phyloP scores from a whole-genome alignment of 2,113 vertebrate genomes.

The Anoura caudifer region DNA sequence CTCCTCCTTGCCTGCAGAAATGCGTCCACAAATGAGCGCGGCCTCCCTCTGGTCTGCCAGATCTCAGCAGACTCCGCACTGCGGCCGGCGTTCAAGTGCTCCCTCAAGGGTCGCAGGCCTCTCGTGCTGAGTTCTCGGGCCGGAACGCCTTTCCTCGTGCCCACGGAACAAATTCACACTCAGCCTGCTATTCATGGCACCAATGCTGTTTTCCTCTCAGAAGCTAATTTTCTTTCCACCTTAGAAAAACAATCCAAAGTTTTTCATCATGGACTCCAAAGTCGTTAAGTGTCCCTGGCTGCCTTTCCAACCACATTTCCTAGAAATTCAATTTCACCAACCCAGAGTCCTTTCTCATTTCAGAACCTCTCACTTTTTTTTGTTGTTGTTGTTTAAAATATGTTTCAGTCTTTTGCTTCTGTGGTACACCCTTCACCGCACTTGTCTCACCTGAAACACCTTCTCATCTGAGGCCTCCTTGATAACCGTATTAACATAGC shows the following conservation, averaged over 20 bases:
- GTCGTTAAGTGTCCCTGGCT: neutral
- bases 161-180: neutral
- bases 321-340: neutral
- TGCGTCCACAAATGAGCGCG: no score
- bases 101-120: fast-evolving
- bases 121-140: fast-evolving
- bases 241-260: neutral
- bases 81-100: neutral
- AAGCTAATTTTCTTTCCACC: neutral
- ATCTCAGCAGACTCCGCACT: fast-evolving
- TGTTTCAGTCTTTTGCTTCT: neutral
- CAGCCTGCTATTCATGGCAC: neutral
- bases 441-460: neutral
- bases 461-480: neutral
- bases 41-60: neutral
- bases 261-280: neutral
- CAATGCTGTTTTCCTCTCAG: neutral
- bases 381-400: neutral
- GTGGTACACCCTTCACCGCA: neutral
- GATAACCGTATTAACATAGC: fast-evolving
- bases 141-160: fast-evolving
- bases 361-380: neutral
- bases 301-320: neutral
- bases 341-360: neutral
- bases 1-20: neutral